Percentiles rank a stretch among this genome's conserved stretches.
These are phyloP conservation scores for Erethizon dorsatum DNA, from an alignment of 2,797 vertebrate species.

Conservation along the genomic window DNA sequence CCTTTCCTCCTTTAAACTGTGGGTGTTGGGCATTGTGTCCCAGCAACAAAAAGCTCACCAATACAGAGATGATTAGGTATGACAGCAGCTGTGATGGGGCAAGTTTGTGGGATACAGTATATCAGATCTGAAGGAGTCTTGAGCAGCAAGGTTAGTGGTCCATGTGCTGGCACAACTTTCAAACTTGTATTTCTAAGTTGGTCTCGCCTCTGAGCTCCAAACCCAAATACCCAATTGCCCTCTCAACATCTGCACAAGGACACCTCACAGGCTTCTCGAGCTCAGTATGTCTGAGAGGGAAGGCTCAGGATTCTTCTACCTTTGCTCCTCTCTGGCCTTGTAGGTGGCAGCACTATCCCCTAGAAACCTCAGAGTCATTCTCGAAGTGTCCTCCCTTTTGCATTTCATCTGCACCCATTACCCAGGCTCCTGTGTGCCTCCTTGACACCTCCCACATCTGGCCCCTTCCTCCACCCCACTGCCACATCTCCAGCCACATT, in stretches of 20 bases:
- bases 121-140: neutral
- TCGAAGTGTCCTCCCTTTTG: neutral
- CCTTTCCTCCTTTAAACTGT: neutral
- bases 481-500: neutral
- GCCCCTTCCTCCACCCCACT: fast-evolving
- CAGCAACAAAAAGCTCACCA: neutral
- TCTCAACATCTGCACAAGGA: neutral
- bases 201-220: neutral
- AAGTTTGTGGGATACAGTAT: fast-evolving
- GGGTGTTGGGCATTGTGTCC: neutral
- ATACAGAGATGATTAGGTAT: neutral
- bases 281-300: neutral
- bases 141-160: neutral
- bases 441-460: fast-evolving
- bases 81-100: neutral
- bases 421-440: neutral
- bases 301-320: neutral
- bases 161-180: neutral
- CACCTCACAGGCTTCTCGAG: neutral
- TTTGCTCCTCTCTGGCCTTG: neutral
- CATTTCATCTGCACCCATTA: neutral
- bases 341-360: neutral
- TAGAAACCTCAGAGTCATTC: neutral
- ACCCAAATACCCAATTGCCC: neutral
- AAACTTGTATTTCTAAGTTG: neutral